These are phyloP conservation scores for Hyles lineata DNA, from an alignment of 2,888 invertebrate genomes.

Conservation along the genomic window DNA sequence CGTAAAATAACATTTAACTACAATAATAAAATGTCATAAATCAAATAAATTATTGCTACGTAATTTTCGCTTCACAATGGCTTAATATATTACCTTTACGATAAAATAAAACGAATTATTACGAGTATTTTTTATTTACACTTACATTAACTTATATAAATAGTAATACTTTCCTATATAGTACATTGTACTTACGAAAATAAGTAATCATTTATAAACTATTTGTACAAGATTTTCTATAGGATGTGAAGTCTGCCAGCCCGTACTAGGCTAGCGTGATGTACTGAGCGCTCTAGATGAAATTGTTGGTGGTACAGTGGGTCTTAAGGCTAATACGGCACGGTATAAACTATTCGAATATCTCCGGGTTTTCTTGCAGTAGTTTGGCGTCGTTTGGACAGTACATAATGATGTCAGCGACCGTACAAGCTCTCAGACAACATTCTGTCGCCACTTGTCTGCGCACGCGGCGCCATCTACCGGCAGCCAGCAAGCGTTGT, in stretches of 20 bases:
- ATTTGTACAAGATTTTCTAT: no score
- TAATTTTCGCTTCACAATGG: no score
- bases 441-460: conserved; percentile 72
- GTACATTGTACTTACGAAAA: conserved; percentile 30
- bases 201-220: background rate
- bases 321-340: no score
- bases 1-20: no score
- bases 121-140: conserved; percentile 34
- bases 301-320: no score
- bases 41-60: no score
- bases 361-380: conserved; percentile 63
- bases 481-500: conserved; percentile 50
- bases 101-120: background rate
- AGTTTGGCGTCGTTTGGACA: conserved; percentile 68
- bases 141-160: conserved; percentile 37
- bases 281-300: no score
- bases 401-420: conserved; percentile 69
- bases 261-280: no score
- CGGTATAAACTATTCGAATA: conserved; percentile 55
- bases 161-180: conserved; percentile 54
- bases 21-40: no score
- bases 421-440: conserved; percentile 67
- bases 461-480: conserved; percentile 61
- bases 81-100: no score
- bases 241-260: no score